Base-by-base conservation (phyloP, 2,113 vertebrate species). In the Cettia cetti region DNA sequence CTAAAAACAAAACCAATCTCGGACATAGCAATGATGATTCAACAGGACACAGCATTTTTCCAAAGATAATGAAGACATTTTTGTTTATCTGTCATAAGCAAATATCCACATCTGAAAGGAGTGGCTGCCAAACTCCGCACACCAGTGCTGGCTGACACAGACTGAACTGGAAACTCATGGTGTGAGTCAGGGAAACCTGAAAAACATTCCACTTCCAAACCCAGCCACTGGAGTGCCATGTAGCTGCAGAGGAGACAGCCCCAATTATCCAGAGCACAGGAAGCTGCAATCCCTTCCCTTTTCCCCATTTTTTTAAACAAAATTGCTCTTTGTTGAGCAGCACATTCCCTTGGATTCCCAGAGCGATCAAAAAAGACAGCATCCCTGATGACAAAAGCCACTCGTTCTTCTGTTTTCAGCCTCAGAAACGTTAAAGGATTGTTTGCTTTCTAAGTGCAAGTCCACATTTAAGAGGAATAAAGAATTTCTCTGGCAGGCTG, bases 341-440 rank as follows among this genome's bases (percentile, higher is more conserved):
- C 80, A 33, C 70, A 30, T 78, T 91, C 87, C 80, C 89, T 70
- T 10, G 60, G 82, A 85, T 77, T 90, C 70, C 91, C 74, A 44
- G 92, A 85, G 82, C 3, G 53, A 84, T 84, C 86, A 86, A 72
- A 44, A 74, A 74, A 84, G 69, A 56, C 69, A 65, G 81, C 81
- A 84, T 45, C 86, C 65, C 82, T 5, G 50, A 86, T 44, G 84
- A 96, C 93, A 96, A 93, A 90, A 94, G 87, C 91, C 63, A 70
- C 82, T 31, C 68, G 27, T 91, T 96, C 77, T 60, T 54, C 70
- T 5, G 33, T 89, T 77, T 89, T 59, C 82, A 81, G 94, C 69
- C 69, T 71, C 87, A 71, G 39, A 82, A 90, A 95, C 1, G 53
- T 90, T 86, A 47, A 68, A 86, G 79, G 82, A 80, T 64, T 84